Evolutionary conservation across 2,888 invertebrate genomes (phyloP).

Genomic region (Mythimna vitellina): DNA sequence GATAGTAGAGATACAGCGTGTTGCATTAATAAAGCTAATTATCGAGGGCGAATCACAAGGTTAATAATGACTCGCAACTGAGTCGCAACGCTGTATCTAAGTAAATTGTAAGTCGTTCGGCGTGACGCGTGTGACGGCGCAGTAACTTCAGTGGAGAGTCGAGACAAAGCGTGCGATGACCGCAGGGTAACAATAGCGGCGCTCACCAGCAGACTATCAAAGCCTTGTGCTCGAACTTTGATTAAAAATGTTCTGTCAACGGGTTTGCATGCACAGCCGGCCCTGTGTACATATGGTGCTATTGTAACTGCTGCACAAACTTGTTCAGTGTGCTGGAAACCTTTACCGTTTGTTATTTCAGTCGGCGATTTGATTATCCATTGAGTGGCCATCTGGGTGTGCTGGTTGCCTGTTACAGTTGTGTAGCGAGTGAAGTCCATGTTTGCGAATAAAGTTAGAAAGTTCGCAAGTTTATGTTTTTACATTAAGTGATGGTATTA

Average conservation of each 20-base stretch:
- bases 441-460: not conserved
- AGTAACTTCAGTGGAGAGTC: not conserved
- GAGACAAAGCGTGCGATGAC: not conserved
- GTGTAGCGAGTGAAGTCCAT: not conserved
- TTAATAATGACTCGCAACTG: too few species aligned
- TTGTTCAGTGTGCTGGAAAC: not conserved
- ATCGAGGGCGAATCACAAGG: too few species aligned
- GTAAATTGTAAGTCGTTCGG: not conserved
- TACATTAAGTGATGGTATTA: too few species aligned
- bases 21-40: too few species aligned
- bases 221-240: constrained; percentile 22
- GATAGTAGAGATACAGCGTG: too few species aligned
- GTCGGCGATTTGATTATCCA: not conserved
- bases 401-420: not conserved
- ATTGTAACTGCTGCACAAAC: constrained; percentile 5
- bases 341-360: constrained; percentile 12
- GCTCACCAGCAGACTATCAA: constrained; percentile 6
- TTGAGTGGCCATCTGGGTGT: not conserved
- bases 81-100: too few species aligned
- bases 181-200: constrained; percentile 2
- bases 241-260: constrained; percentile 27
- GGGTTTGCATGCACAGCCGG: constrained; percentile 6
- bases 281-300: not conserved
- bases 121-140: not conserved
- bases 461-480: not conserved